phyloP scores from a whole-genome alignment of 2,888 invertebrate genomes.

The Halictus quadricinctus region DNA sequence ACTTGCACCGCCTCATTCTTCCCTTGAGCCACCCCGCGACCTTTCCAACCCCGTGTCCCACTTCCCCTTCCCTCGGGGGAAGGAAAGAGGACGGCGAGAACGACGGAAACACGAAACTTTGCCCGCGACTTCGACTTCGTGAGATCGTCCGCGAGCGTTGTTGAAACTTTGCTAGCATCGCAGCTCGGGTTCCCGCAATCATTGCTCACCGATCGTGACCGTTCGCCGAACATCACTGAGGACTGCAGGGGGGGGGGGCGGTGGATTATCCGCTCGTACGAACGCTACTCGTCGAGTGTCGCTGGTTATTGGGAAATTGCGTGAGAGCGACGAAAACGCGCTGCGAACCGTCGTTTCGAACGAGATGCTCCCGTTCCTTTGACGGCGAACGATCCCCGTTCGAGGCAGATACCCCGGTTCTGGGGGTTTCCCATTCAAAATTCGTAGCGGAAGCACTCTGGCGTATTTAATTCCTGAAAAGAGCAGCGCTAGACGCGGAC shows the following conservation, averaged over 20 bases:
- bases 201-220: conserved; percentile 62
- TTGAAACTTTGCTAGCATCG: conserved; percentile 63
- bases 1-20: conserved; percentile 66
- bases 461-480: background rate
- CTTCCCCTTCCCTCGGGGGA: background rate
- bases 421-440: background rate
- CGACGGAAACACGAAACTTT: conserved; percentile 66
- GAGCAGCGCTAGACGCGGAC: background rate
- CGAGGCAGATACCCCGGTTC: background rate
- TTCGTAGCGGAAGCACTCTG: background rate
- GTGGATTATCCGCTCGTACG: conserved; percentile 33
- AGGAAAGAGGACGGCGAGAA: conserved; percentile 14
- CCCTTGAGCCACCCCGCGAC: conserved; percentile 50
- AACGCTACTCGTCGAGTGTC: conserved; percentile 7
- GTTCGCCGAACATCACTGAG: background rate
- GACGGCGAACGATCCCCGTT: background rate
- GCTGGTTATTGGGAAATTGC: conserved; percentile 28
- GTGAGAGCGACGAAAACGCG: background rate
- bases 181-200: conserved; percentile 55
- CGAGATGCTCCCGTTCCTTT: conserved; percentile 3
- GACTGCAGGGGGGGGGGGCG: background rate
- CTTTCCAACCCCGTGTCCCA: conserved; percentile 21
- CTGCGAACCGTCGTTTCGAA: background rate
- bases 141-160: conserved; percentile 64
- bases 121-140: conserved; percentile 66